Conservation (phyloP, 1,140 invertebrate species). For the Drosophila pseudoananassae region DNA sequence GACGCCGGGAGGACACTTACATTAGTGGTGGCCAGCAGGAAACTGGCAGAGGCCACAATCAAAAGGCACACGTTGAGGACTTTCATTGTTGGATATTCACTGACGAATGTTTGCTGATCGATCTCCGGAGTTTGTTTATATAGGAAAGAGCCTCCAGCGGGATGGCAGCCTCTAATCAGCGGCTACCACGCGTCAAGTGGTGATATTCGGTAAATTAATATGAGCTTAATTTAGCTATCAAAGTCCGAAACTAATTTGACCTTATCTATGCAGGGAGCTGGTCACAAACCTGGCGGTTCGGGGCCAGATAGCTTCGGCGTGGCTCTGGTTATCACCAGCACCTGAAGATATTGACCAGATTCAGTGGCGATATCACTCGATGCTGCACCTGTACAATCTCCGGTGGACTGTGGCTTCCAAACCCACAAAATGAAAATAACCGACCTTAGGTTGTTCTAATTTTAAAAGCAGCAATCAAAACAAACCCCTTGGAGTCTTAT, state of each 20-base stretch:
- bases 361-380: background rate
- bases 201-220: constrained; percentile 28
- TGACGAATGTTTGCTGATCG: constrained; percentile 25
- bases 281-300: background rate
- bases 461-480: constrained; percentile 20
- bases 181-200: constrained; percentile 11
- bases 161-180: constrained; percentile 1
- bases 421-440: background rate
- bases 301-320: constrained; percentile 11
- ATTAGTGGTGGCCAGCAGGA: constrained; percentile 39
- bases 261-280: constrained; percentile 34
- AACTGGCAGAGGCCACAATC: constrained; percentile 49
- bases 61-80: constrained; percentile 49
- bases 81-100: constrained; percentile 40
- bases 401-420: constrained; percentile 18
- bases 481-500: constrained; percentile 28
- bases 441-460: constrained; percentile 1
- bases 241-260: constrained; percentile 30
- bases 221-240: constrained; percentile 42
- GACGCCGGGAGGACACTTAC: constrained; percentile 31
- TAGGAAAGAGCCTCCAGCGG: background rate
- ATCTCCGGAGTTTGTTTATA: constrained; percentile 43
- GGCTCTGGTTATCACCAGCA: background rate
- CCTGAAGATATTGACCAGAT: background rate
- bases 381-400: constrained; percentile 35